Base-by-base conservation (phyloP, 2,888 invertebrate species). In the Yponomeuta cagnagella region DNA sequence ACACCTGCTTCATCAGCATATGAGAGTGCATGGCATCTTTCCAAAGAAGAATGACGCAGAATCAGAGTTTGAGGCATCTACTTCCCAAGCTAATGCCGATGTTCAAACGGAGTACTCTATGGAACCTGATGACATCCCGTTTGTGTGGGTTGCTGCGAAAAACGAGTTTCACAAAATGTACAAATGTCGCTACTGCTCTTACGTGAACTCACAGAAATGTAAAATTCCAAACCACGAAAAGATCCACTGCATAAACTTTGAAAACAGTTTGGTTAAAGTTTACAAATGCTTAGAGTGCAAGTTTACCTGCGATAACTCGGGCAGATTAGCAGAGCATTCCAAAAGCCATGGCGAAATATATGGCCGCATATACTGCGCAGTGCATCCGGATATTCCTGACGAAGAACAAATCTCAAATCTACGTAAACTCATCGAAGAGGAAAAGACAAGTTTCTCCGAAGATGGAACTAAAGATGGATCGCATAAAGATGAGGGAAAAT, bases 141-240 rank as follows among this genome's bases (percentile, higher is more conserved):
- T 94, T 70, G 95, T 96, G 5, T 96, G 96, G 95, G 95, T 96
- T 0, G 95, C 95, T 0, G 94, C 95, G 63, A 94, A 94, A 73
- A 95, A 95, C 15, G 94, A 94, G 71, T 95, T 96, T 73, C 94
- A 94, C 70, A 97, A 97, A 87, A 96, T 97, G 95, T 95, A 95
- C 82, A 96, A 96, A 81, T 98, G 97, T 81, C 93, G 96, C 48
- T 95, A 94, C 81, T 97, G 97, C 81, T 97, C 97, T 0, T 96
- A 96, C 82, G 95, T 97, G 15, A 96, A 96, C 80, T 93, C 95
- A n/a, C 93, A 96, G 70, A 95, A 96, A 78, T 94, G 95, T 67
- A 96, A 96, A 83, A 95, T 97, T 72, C 94, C 95, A 48, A 96
- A 96, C 77, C 97, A 98, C 84, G 97, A 97, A 83, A 95, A 95